Evolutionary conservation across 2,888 invertebrate species (phyloP).

Genomic region (Lydus trimaculatus): DNA sequence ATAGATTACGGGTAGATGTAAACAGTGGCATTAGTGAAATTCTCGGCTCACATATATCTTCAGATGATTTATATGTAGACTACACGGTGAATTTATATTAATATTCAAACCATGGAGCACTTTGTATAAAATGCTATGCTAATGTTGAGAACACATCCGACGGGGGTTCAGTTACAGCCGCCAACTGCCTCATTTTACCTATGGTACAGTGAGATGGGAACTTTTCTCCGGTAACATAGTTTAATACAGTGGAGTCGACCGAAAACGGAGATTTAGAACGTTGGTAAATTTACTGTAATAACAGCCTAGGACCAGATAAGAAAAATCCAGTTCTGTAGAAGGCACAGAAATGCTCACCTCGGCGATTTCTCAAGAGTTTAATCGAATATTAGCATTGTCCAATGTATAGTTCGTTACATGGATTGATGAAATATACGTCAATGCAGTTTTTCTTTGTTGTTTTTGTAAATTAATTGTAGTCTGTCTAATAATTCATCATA

Average conservation of each 20-base stretch:
- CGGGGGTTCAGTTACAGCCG: slow-evolving; percentile 19
- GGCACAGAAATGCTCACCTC: neutral
- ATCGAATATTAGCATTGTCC: neutral
- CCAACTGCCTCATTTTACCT: slow-evolving; percentile 20
- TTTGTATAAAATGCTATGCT: slow-evolving; percentile 55
- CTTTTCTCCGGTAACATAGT: slow-evolving; percentile 39
- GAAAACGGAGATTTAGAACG: slow-evolving; percentile 41
- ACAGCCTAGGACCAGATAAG: slow-evolving; percentile 38
- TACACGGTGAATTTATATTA: slow-evolving; percentile 49
- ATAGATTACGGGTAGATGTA: slow-evolving; percentile 41
- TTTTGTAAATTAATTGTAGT: neutral
- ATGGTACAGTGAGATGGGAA: slow-evolving; percentile 34
- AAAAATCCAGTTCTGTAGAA: slow-evolving; percentile 21
- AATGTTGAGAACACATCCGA: slow-evolving; percentile 50
- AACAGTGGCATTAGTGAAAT: slow-evolving; percentile 43
- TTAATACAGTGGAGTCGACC: slow-evolving; percentile 40
- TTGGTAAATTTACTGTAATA: slow-evolving; percentile 49
- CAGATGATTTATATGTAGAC: slow-evolving; percentile 47
- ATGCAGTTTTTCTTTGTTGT: neutral
- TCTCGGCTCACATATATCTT: slow-evolving; percentile 38
- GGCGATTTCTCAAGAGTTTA: neutral
- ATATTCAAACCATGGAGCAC: slow-evolving; percentile 55
- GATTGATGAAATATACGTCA: neutral
- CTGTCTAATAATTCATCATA: neutral
- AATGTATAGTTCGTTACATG: neutral